A percentile compares a stretch with the other conserved stretches of the same genome.
Evolutionary conservation across 2,888 invertebrate species (phyloP).

Genomic region (Pristionchus mayeri): DNA sequence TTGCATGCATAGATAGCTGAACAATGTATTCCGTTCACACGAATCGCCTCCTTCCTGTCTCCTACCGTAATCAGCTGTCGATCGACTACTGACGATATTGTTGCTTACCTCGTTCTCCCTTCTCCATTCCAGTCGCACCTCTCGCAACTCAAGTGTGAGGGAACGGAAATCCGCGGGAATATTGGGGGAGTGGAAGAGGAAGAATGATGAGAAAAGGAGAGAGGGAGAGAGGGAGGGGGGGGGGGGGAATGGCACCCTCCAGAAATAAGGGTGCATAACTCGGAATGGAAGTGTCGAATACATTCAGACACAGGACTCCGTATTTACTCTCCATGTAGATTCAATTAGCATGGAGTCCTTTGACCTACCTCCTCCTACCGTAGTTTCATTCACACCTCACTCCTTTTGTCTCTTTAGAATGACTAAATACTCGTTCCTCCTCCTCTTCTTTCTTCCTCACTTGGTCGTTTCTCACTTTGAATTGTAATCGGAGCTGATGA

Average conservation of each 20-base stretch:
- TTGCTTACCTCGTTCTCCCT: background rate
- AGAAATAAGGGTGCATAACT: constrained; percentile 1
- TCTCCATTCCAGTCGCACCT: background rate
- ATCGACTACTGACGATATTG: background rate
- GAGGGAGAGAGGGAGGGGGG: background rate
- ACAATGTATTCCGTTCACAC: too few species aligned
- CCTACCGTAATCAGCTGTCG: background rate
- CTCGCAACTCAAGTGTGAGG: constrained; percentile 2
- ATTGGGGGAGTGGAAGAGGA: background rate
- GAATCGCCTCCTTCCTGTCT: background rate
- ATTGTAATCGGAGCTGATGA: constrained; percentile 23
- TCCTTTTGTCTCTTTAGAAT: constrained; percentile 3
- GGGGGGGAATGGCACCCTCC: background rate
- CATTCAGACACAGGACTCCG: background rate
- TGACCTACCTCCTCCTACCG: constrained; percentile 10
- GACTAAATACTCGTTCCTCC: constrained; percentile 22
- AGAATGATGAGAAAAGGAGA: background rate
- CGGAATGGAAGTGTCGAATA: background rate
- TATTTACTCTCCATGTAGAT: background rate
- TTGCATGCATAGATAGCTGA: too few species aligned
- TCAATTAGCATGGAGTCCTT: background rate
- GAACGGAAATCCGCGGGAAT: constrained; percentile 37
- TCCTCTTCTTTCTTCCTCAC: constrained; percentile 2
- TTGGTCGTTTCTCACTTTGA: constrained; percentile 24
- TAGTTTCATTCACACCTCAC: background rate